Evolutionary conservation across 2,113 vertebrate species (phyloP).

Genomic region (Thermophis baileyi): DNA sequence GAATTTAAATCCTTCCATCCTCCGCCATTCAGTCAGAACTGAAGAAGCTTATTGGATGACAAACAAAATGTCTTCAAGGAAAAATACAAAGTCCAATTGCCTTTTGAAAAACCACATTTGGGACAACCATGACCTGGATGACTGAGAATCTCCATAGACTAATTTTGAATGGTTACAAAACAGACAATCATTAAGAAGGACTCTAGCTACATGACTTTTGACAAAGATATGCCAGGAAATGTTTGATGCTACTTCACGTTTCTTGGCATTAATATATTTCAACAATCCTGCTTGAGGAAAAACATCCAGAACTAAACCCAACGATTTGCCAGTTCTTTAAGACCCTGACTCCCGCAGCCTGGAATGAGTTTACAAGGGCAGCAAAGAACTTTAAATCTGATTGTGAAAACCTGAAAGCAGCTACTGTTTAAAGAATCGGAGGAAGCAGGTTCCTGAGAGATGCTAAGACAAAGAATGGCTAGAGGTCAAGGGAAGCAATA

Average conservation of each 20-base stretch:
- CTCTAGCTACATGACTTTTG: no score
- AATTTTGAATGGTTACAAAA: not conserved
- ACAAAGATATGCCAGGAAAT: not conserved
- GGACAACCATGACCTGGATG: not conserved
- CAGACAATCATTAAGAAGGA: not conserved
- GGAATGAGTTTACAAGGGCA: not conserved
- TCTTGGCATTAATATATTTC: not conserved
- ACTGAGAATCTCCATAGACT: not conserved
- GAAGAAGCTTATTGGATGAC: not conserved
- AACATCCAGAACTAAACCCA: not conserved
- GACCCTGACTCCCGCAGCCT: not conserved
- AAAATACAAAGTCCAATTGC: not conserved
- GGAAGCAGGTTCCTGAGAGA: not conserved
- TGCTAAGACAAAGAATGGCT: not conserved
- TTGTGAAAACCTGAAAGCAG: not conserved
- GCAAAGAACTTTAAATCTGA: not conserved
- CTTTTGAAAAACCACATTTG: not conserved
- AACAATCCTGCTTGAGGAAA: not conserved
- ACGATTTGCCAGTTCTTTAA: not conserved
- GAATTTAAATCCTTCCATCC: not conserved
- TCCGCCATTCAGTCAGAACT: not conserved
- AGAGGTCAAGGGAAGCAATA: not conserved
- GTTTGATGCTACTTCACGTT: not conserved
- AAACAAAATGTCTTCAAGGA: not conserved
- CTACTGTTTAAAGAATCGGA: not conserved